These are phyloP conservation scores for Lasiurus borealis DNA, from an alignment of 2,113 vertebrate genomes.

Conservation along the genomic window DNA sequence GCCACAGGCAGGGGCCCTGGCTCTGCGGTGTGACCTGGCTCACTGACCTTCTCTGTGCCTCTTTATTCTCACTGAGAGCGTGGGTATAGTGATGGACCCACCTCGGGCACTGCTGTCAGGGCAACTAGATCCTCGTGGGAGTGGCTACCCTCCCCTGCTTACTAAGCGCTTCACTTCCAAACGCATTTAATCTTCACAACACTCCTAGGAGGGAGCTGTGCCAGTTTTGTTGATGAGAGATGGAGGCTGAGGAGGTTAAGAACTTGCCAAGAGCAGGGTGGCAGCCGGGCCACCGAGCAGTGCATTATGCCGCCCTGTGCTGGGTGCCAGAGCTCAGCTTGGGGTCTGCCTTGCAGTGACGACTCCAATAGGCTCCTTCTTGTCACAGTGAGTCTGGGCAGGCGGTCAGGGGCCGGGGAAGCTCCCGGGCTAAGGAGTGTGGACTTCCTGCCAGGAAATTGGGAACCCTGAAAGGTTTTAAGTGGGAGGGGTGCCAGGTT, in stretches of 20 bases:
- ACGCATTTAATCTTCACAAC: background rate
- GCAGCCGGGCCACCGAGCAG: rapidly evolving
- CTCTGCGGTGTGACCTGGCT: background rate
- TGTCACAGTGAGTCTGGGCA: background rate
- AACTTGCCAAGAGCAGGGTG: background rate
- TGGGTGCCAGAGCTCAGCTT: background rate
- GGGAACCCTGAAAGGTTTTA: background rate
- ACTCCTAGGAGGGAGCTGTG: background rate
- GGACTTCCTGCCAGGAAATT: no score
- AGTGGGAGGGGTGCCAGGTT: background rate
- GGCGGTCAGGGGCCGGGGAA: background rate
- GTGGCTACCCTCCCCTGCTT: no score
- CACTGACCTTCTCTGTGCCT: background rate
- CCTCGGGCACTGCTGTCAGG: background rate
- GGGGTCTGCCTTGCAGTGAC: rapidly evolving
- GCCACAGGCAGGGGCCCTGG: no score
- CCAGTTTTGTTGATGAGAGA: background rate
- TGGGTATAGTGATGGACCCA: rapidly evolving
- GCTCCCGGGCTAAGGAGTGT: background rate
- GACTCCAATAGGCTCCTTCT: background rate
- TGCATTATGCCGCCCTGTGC: rapidly evolving
- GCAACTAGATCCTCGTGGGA: rapidly evolving
- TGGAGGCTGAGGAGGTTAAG: background rate
- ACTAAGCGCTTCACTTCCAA: background rate
- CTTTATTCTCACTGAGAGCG: background rate